These are phyloP conservation scores for Garra rufa DNA, from an alignment of 2,113 vertebrate species.

Conservation along the genomic window DNA sequence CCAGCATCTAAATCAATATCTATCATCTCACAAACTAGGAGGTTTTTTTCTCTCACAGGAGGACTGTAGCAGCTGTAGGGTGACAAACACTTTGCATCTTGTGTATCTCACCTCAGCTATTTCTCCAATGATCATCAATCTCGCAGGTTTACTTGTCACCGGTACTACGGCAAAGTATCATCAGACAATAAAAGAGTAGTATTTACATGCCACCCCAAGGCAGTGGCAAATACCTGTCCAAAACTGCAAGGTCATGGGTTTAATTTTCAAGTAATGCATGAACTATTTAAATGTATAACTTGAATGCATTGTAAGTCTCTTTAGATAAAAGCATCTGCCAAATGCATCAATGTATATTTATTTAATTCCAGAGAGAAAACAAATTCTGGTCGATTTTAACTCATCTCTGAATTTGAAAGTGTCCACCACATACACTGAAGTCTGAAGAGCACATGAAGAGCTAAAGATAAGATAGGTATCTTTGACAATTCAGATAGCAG, in stretches of 20 bases:
- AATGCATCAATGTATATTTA: neutral
- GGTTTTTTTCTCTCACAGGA: neutral
- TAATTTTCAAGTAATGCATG: neutral
- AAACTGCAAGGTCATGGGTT: neutral
- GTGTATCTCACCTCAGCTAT: neutral
- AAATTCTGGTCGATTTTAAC: neutral
- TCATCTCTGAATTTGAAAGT: neutral
- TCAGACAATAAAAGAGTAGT: neutral
- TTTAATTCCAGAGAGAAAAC: neutral
- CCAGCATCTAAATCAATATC: neutral
- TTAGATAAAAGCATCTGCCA: neutral
- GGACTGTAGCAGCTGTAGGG: neutral
- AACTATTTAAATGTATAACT: neutral
- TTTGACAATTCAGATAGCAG: constrained; percentile 1
- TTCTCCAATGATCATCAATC: constrained; percentile 4
- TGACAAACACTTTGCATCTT: neutral
- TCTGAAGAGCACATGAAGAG: neutral
- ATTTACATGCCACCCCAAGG: neutral
- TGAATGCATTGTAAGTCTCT: neutral
- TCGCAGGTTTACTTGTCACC: neutral
- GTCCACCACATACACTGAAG: neutral
- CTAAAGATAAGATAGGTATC: neutral
- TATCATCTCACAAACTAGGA: constrained; percentile 5
- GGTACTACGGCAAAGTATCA: neutral
- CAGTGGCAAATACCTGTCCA: neutral